Evolutionary conservation across 2,113 vertebrate genomes (phyloP).

Genomic region (western clawed frog (Xenopus tropicalis)): UCB_Xtro_10.0 CM004444.2:35860501-35861000

Average conservation of each 20-base stretch:
- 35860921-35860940: background rate
- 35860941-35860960: background rate
- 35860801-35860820: background rate
- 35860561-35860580: slow-evolving; percentile 5
- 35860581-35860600: slow-evolving; percentile 15
- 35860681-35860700: slow-evolving; percentile 7
- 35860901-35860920: background rate
- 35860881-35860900: background rate
- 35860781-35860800: background rate
- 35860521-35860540: background rate
- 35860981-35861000: too few relatives aligned
- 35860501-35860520: too few relatives aligned
- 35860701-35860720: slow-evolving; percentile 22
- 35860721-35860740: slow-evolving; percentile 5
- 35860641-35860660: slow-evolving; percentile 9
- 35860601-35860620: slow-evolving; percentile 4
- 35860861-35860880: background rate
- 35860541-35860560: background rate
- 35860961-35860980: background rate
- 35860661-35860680: slow-evolving; percentile 11
- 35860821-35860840: background rate
- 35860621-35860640: slow-evolving; percentile 8
- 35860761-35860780: background rate
- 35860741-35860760: slow-evolving; percentile 14
- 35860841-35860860: background rate